These are phyloP conservation scores for Phlogophora meticulosa DNA, from an alignment of 2,888 invertebrate species.

Conservation along the genomic window DNA sequence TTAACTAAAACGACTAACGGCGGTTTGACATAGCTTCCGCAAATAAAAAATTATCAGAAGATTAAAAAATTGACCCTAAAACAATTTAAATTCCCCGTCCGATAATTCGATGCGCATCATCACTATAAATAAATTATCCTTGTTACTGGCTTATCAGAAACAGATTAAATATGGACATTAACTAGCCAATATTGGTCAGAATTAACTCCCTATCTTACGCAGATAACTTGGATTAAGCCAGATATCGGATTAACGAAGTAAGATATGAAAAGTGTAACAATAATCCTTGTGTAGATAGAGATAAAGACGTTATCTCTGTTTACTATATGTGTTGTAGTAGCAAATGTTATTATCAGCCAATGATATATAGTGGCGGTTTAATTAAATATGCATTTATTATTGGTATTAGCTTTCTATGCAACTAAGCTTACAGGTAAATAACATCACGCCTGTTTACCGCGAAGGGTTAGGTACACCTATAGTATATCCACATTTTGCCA, in stretches of 20 bases:
- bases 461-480: too few relatives aligned
- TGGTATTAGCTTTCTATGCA: not conserved
- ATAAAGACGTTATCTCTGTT: constrained; percentile 37
- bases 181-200: constrained; percentile 47
- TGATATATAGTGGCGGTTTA: not conserved
- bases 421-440: not conserved
- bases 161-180: constrained; percentile 48
- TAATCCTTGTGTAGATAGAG: constrained; percentile 30
- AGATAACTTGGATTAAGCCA: constrained; percentile 47
- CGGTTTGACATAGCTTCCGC: too few relatives aligned
- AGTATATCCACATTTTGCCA: too few relatives aligned
- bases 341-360: constrained; percentile 16
- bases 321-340: constrained; percentile 43
- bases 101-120: constrained; percentile 3
- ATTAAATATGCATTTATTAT: constrained; percentile 15
- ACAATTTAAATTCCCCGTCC: not conserved
- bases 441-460: too few relatives aligned
- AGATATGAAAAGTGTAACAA: constrained; percentile 29
- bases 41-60: too few relatives aligned
- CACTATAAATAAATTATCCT: constrained; percentile 38
- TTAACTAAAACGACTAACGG: too few relatives aligned
- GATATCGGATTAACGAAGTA: constrained; percentile 50
- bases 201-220: constrained; percentile 44
- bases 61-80: not conserved
- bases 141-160: constrained; percentile 36